Conservation (phyloP, 2,888 invertebrate genomes). For the Drosophila leonis region DNA sequence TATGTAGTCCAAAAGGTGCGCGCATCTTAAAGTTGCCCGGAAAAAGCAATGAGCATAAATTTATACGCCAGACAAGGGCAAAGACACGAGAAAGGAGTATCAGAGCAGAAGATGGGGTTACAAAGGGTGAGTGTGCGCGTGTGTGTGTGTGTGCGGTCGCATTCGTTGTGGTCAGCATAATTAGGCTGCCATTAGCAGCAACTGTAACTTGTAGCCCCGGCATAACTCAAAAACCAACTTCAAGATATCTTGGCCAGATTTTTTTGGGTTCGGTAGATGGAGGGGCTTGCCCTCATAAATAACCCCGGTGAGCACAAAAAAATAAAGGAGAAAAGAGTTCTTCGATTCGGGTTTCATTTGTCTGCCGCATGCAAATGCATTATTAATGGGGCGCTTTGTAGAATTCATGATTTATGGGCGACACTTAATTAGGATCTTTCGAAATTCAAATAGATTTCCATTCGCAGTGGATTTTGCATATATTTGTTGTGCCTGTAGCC, state of each 20-base stretch:
- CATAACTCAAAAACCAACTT: conserved; percentile 55
- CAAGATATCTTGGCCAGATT: conserved; percentile 45
- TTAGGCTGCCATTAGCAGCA: conserved; percentile 75
- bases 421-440: conserved; percentile 70
- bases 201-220: conserved; percentile 39
- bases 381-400: conserved; percentile 69
- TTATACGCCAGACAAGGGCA: conserved; percentile 52
- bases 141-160: conserved; percentile 25
- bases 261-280: neutral
- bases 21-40: conserved; percentile 62
- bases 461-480: conserved; percentile 7
- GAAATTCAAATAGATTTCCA: conserved; percentile 21
- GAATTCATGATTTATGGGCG: conserved; percentile 65
- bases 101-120: neutral
- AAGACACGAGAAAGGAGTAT: neutral
- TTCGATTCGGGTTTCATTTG: conserved; percentile 55
- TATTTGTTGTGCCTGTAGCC: neutral
- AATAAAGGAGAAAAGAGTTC: conserved; percentile 46
- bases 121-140: neutral
- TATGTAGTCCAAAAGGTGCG: conserved; percentile 71
- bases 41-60: conserved; percentile 58
- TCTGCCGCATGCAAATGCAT: conserved; percentile 68
- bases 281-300: conserved; percentile 56
- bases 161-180: conserved; percentile 66
- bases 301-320: conserved; percentile 16